phyloP scores from a whole-genome alignment of 2,888 invertebrate species.

The Zygogramma bicolorata region DNA sequence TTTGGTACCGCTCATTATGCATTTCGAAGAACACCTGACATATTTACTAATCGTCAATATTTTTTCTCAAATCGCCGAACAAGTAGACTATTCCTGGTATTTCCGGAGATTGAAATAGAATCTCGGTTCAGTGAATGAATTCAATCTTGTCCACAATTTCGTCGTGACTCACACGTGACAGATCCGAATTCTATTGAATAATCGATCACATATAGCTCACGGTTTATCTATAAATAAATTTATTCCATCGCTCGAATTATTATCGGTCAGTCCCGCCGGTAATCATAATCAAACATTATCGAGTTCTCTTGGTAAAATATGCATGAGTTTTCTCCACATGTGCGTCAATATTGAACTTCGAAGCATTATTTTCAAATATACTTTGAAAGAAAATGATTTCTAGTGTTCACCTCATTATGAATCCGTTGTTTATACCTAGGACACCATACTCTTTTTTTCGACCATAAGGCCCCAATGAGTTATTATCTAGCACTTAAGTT shows the following conservation, averaged over 20 bases:
- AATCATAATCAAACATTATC: not conserved
- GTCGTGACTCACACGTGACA: not conserved
- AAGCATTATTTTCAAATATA: not conserved
- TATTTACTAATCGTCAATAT: not conserved
- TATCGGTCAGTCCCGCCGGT: not conserved
- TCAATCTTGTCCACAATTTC: not conserved
- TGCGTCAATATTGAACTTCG: not conserved
- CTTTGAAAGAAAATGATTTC: too few species aligned
- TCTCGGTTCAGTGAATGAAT: not conserved
- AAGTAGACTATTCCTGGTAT: not conserved
- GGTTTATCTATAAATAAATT: not conserved
- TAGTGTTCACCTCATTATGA: too few species aligned
- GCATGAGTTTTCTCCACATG: not conserved
- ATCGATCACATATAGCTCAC: not conserved
- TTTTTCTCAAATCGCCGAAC: not conserved
- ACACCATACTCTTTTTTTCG: too few species aligned
- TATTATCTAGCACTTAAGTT: too few species aligned
- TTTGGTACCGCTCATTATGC: too few species aligned
- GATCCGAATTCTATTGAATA: not conserved
- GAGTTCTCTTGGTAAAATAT: not conserved
- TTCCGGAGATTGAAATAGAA: not conserved
- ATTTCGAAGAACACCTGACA: not conserved
- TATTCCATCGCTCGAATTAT: not conserved
- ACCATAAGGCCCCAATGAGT: too few species aligned
- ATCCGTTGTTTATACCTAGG: too few species aligned